Conservation (phyloP, 2,888 invertebrate genomes). For the Stegophylla sp. region DNA sequence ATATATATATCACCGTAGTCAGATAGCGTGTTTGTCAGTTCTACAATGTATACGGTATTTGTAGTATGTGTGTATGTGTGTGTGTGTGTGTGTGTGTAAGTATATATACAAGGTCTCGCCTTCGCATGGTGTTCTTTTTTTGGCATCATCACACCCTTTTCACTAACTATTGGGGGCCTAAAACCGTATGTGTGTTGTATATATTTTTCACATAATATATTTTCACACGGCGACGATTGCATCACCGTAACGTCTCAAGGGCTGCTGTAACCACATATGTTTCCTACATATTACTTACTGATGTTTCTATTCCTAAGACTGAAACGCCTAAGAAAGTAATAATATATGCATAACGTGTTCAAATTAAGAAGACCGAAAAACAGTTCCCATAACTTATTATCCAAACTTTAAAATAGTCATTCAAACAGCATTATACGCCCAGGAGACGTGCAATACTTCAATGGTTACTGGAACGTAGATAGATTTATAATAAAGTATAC, state of each 20-base stretch:
- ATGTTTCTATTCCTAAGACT: conserved; percentile 32
- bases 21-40: conserved; percentile 27
- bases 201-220: conserved; percentile 51
- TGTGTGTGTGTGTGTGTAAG: neutral
- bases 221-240: conserved; percentile 56
- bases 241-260: conserved; percentile 47
- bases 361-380: neutral
- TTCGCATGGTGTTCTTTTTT: conserved; percentile 52
- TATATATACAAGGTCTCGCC: conserved; percentile 40
- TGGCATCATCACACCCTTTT: conserved; percentile 58
- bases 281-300: conserved; percentile 40
- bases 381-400: conserved; percentile 19
- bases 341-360: neutral
- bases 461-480: no score
- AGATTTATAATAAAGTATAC: no score
- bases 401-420: conserved; percentile 33
- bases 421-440: neutral
- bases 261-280: conserved; percentile 51
- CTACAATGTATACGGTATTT: conserved; percentile 4
- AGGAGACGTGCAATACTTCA: no score
- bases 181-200: conserved; percentile 43
- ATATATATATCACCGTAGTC: conserved; percentile 35
- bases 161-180: conserved; percentile 55
- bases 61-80: neutral
- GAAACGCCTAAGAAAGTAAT: conserved; percentile 13